Evolutionary conservation across 2,797 vertebrate genomes (phyloP).

Genomic region (Sciurus carolinensis): DNA sequence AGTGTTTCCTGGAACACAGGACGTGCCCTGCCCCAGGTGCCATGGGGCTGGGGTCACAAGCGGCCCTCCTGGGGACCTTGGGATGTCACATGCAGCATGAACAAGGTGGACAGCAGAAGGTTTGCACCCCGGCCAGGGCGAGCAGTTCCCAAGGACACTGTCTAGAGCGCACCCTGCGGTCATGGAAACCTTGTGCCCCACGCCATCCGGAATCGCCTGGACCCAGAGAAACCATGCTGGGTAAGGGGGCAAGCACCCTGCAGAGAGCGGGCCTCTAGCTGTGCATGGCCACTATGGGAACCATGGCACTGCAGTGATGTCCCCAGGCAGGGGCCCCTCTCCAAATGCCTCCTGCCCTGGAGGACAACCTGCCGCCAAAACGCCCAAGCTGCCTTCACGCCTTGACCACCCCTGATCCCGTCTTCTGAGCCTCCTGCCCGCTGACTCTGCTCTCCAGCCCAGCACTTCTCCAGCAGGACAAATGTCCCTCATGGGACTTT

Average conservation of each 20-base stretch:
- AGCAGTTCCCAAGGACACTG: neutral
- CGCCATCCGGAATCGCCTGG: rapidly evolving
- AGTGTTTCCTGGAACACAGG: neutral
- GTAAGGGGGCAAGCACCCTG: neutral
- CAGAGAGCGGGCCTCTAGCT: neutral
- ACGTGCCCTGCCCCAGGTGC: rapidly evolving
- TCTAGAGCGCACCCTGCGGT: neutral
- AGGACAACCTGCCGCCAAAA: neutral
- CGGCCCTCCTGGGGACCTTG: neutral
- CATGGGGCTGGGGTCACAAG: too few species aligned
- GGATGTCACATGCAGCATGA: rapidly evolving
- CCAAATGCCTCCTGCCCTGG: too few species aligned
- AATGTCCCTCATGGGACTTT: neutral
- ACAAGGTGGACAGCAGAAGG: too few species aligned
- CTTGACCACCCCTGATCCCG: too few species aligned
- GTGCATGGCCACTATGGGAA: too few species aligned
- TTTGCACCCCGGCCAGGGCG: neutral
- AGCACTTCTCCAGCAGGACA: neutral
- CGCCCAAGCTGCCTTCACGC: too few species aligned
- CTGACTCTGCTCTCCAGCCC: too few species aligned
- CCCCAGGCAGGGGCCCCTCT: neutral
- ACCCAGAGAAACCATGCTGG: too few species aligned
- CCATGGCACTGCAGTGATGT: rapidly evolving
- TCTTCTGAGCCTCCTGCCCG: too few species aligned
- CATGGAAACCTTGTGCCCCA: too few species aligned